These are phyloP conservation scores for Drosophila neutralis DNA, from an alignment of 2,888 invertebrate genomes.

Conservation along the genomic window DNA sequence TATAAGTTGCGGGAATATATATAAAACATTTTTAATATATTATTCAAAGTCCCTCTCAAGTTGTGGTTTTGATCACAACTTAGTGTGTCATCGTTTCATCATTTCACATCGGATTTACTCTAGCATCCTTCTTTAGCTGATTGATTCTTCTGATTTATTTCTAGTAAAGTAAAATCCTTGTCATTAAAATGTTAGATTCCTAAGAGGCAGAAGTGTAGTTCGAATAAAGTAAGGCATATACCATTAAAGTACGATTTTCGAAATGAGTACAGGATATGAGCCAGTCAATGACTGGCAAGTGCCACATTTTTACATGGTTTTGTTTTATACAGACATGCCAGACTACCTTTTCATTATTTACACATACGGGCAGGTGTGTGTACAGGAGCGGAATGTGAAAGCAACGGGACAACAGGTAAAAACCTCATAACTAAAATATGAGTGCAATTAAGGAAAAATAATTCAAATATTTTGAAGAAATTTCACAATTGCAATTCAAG, in stretches of 20 bases:
- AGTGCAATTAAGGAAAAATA: background rate
- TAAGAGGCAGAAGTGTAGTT: background rate
- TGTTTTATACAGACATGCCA: slow-evolving; percentile 11
- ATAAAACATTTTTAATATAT: no score
- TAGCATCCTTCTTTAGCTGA: background rate
- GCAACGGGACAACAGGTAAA: background rate
- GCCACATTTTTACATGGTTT: background rate
- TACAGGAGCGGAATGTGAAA: slow-evolving; percentile 14
- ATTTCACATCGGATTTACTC: background rate
- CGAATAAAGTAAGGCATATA: background rate
- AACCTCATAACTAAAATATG: background rate
- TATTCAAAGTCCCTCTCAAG: no score
- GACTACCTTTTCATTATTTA: slow-evolving; percentile 17
- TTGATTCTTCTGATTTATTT: background rate
- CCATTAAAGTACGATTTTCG: background rate
- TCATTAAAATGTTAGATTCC: background rate
- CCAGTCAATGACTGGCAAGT: background rate
- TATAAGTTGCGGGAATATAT: no score
- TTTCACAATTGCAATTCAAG: background rate
- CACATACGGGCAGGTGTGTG: slow-evolving; percentile 12
- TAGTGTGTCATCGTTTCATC: no score
- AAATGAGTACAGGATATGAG: background rate
- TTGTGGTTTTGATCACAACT: no score
- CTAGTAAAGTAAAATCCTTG: background rate
- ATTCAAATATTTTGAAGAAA: background rate